Evolutionary conservation across 2,888 invertebrate species (phyloP), one percentile per base, ranked within the genome.

Genomic region (Acronicta psi): DNA sequence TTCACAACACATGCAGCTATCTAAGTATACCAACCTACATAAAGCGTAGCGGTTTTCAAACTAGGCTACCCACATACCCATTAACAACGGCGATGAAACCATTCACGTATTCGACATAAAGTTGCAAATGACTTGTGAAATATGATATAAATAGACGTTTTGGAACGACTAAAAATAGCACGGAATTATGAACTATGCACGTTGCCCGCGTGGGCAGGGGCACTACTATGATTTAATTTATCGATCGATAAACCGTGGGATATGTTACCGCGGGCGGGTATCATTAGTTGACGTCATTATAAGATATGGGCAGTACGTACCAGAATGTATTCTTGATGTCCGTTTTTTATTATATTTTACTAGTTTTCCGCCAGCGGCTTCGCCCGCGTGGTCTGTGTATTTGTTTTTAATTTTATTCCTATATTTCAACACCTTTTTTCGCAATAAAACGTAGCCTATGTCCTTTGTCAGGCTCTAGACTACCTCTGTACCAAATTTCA

Each of bases 161-260:
- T 51, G 17, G 23, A 41, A 6, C 5, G 31, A 10, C 56, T 46
- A 50, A 38, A 57, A 63, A 69, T 69, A 57, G 38, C 31, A 14
- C 36, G 17, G 36, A 57, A 46, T 36, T 34, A 63, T 66, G 64
- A 69, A 65, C 49, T 43, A 64, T 66, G 37, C 49, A n/a, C 6
- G 20, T 1, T 17, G 14, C 31, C 10, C 51, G 51, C 23, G 66
- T 59, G 50, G 65, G 50, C 16, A 50, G 54, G 50, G 65, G 50
- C 16, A 50, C 9, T 31, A 37, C 45, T 42, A 40, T 34, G 40
- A 59, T 59, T 59, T 38, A 36, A 47, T 70, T 52, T 49, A 55
- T 44, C 25, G 18, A 55, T 55, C 47, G 36, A 54, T 65, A 59
- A 51, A 23, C 14, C 29, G 40, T 65, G 50, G 50, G 49, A 53